Percentiles rank a stretch among this genome's conserved stretches.
Evolutionary conservation across 2,797 vertebrate genomes (phyloP).

Genomic region (Sebastes itinus): DNA sequence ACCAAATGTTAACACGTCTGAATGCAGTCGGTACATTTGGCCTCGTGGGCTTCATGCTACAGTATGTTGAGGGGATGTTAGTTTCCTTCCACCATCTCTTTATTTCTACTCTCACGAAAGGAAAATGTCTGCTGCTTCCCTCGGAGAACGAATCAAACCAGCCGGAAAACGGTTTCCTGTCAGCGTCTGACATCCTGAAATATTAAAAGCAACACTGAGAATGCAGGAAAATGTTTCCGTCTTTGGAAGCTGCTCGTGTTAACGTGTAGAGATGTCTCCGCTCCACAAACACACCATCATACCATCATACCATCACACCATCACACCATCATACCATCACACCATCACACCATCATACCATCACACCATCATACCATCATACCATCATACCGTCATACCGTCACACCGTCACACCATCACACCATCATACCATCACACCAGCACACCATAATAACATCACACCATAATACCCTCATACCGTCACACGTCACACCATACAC

Average conservation of each 20-base stretch:
- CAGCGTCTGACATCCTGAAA: conserved; percentile 11
- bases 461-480: no score
- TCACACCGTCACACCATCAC: no score
- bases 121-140: not conserved
- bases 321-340: fast-evolving
- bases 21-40: conserved; percentile 28
- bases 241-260: conserved; percentile 2
- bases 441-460: no score
- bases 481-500: no score
- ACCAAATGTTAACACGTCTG: conserved; percentile 26
- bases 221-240: not conserved
- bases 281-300: not conserved
- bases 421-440: no score
- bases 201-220: conserved; percentile 8
- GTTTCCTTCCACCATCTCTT: not conserved
- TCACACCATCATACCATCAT: no score
- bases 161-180: conserved; percentile 12
- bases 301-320: no score
- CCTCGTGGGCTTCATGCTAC: conserved; percentile 37
- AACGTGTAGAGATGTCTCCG: not conserved
- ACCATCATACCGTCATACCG: no score
- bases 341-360: no score
- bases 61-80: conserved; percentile 19
- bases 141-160: conserved; percentile 16
- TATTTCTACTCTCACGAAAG: conserved; percentile 15